Evolutionary conservation across 37 sponge, comb jelly and placozoan species (phyloP).

Genomic region (Diacarnus erythraeanus): DNA sequence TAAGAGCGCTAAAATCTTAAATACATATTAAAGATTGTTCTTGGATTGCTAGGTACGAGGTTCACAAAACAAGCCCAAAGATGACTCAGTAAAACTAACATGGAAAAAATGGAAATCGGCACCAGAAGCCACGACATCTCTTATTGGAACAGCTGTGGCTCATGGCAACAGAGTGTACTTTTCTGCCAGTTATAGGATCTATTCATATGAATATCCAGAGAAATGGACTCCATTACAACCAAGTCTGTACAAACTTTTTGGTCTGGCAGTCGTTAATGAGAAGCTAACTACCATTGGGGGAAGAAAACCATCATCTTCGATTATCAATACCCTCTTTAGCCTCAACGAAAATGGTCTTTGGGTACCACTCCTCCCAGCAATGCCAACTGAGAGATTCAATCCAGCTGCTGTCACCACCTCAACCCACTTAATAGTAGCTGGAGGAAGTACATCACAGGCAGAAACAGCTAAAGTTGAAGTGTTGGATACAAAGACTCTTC

Average conservation of each 20-base stretch:
- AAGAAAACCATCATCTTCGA: no score
- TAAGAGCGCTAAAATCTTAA: no score
- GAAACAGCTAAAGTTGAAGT: neutral
- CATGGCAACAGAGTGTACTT: conserved; percentile 4
- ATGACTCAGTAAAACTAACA: neutral
- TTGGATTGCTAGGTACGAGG: no score
- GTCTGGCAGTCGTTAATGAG: conserved; percentile 2
- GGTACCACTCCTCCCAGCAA: conserved; percentile 5
- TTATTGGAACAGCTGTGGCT: neutral
- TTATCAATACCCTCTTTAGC: neutral
- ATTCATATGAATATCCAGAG: neutral
- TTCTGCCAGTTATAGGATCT: neutral
- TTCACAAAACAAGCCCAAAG: no score
- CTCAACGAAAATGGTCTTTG: neutral
- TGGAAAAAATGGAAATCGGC: neutral
- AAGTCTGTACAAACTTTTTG: neutral
- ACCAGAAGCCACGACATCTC: neutral
- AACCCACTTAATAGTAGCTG: conserved; percentile 1
- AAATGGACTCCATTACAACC: neutral
- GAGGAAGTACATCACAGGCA: neutral
- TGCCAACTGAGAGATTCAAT: neutral
- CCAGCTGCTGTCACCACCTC: neutral
- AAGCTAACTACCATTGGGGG: neutral
- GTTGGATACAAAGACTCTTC: neutral
- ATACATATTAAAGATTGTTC: no score